Conservation (phyloP, 2,888 invertebrate genomes). For the Sphaerophoria taeniata region DNA sequence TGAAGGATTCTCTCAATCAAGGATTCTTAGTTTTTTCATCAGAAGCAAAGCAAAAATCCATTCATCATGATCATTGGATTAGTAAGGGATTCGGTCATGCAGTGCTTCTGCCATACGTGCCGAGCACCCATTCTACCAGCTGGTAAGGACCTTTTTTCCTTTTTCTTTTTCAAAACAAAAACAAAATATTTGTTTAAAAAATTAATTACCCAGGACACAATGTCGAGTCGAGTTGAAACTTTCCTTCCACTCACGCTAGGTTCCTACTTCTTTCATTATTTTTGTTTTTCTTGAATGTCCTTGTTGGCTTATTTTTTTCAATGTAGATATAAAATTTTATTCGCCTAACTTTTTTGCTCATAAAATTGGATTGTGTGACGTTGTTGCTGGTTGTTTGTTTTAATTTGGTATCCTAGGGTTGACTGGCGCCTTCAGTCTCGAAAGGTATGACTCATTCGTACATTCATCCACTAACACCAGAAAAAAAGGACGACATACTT, state of each 20-base stretch:
- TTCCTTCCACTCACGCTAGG: slow-evolving; percentile 68
- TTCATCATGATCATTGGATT: slow-evolving; percentile 92
- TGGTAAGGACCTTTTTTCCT: slow-evolving; percentile 84
- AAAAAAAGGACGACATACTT: slow-evolving; percentile 36
- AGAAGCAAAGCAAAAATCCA: slow-evolving; percentile 23
- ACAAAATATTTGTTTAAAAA: slow-evolving; percentile 50
- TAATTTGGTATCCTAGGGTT: slow-evolving; percentile 60
- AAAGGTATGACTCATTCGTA: slow-evolving; percentile 67
- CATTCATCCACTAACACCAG: slow-evolving; percentile 23
- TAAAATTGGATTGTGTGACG: slow-evolving; percentile 41
- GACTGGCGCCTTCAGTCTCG: slow-evolving; percentile 65
- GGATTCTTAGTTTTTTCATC: slow-evolving; percentile 17
- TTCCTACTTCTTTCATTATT: neutral
- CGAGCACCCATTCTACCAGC: slow-evolving; percentile 91
- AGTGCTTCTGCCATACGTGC: slow-evolving; percentile 97
- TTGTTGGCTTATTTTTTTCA: neutral
- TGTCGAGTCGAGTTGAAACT: slow-evolving; percentile 68
- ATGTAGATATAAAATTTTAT: slow-evolving; percentile 3
- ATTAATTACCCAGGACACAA: slow-evolving; percentile 54
- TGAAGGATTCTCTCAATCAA: slow-evolving; percentile 50
- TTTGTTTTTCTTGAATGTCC: neutral
- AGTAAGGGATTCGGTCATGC: slow-evolving; percentile 95
- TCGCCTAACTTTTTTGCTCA: slow-evolving; percentile 39
- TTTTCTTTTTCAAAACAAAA: slow-evolving; percentile 8
- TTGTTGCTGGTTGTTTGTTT: slow-evolving; percentile 27